Evolutionary conservation across 2,888 invertebrate genomes (phyloP), one percentile per base, ranked within the genome.

Genomic region (Arctia plantaginis): DNA sequence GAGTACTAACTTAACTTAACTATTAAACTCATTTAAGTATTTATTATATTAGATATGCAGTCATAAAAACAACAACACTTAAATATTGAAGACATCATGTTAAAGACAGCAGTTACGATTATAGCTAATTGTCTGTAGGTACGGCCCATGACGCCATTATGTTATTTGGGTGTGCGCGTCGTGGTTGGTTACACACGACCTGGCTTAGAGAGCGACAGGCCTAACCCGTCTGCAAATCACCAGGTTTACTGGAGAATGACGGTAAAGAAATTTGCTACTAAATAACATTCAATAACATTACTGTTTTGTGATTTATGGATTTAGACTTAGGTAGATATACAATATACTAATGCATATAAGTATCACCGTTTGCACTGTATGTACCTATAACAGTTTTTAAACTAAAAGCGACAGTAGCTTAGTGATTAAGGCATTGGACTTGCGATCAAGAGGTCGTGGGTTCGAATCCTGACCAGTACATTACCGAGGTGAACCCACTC

Each of bases 111-210:
- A 33, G 8, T 30, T 30, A 65, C 65, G 55, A 74, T 71, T 62
- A 72, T 30, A 44, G 15, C 69, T 72, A 20, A 64, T 77, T 80
- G 81, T 80, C 77, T 82, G 77, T 67, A 76, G 23, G 80, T 75
- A 72, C 35, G 79, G 72, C 83, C 84, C 87, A 84, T 87, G 84
- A 86, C 82, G 82, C 73, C 69, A 82, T 87, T 87, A 86, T 81
- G 78, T 44, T 84, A 84, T 85, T 88, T 79, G 82, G 85, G 83
- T 83, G 86, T 79, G 84, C 72, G 73, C 44, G 59, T 81, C 71
- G 76, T 80, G 86, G 74, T 74, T 84, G 84, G 87, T 80, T 88
- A 74, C 85, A 74, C 89, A 78, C 74, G 87, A 86, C 87, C 86
- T 85, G 81, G 75, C 71, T 71, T 69, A 77, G 76, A 84, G 80